These are phyloP conservation scores for Egretta garzetta DNA, from an alignment of 2,113 vertebrate species.

Conservation along the genomic window DNA sequence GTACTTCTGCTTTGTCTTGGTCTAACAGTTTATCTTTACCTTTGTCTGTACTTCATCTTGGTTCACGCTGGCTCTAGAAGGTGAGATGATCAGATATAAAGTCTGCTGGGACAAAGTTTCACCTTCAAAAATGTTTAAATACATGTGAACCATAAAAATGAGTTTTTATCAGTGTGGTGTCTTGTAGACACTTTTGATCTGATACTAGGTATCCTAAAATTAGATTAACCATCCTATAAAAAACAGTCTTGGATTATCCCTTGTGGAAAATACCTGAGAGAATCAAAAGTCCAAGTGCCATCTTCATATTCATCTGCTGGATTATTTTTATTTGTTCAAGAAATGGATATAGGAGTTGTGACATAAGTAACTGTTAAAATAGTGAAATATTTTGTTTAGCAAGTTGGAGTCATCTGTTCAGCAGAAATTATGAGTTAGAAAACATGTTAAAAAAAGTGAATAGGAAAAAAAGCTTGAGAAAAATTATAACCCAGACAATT, in stretches of 20 bases:
- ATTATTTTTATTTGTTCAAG: background rate
- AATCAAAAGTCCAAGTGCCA: background rate
- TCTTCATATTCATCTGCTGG: background rate
- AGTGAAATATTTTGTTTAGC: background rate
- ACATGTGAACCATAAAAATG: background rate
- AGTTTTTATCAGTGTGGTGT: background rate
- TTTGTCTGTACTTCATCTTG: background rate
- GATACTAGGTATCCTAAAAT: background rate
- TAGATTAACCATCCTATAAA: background rate
- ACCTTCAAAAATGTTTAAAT: background rate
- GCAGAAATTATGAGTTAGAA: background rate
- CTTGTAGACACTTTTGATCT: background rate
- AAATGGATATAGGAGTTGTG: background rate
- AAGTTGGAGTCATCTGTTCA: background rate
- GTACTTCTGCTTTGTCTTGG: background rate
- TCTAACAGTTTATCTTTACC: background rate
- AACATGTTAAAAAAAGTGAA: background rate
- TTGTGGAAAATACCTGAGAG: background rate
- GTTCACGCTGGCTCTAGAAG: background rate
- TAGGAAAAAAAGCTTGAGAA: background rate
- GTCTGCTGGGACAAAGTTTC: background rate
- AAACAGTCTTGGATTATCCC: background rate
- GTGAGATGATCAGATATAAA: background rate
- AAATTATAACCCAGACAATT: background rate
- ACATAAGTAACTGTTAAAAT: background rate